Base-by-base conservation (phyloP, 2,797 vertebrate species). In the Rhodeus uyekii region DNA sequence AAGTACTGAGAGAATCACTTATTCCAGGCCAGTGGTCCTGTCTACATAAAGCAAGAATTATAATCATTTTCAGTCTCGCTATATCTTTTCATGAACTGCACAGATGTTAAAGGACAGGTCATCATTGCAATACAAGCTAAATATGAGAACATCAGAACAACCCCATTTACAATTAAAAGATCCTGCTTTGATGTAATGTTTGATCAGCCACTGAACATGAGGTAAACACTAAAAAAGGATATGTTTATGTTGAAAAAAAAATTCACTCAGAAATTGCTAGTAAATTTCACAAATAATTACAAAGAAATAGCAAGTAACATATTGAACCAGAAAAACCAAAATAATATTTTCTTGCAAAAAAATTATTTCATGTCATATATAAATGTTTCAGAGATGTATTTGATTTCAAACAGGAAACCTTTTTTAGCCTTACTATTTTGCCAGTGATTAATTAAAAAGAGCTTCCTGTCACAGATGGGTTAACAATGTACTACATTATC, bases 131-230 rank as follows among this genome's bases (percentile, higher is more conserved):
- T 10, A 9, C 55, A 80, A 27, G 29, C 79, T 44, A 32, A 69
- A 68, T 5, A 38, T 14, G 32, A n/a, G n/a, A 42, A 73, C 44
- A 81, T 81, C 29, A 81, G 29, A 81, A 81, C 58, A 74, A 29
- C 7, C n/a, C 29, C 4, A 10, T 39, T 64, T 63, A n/a, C 46
- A 63, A 39, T 39, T 14, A 65, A 81, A 22, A 4, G 0, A 46
- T 63, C 50, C 22, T 64, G 19, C 32, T 38, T 68, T 73, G 42
- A 73, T 80, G n/a, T 46, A 71, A 18, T 13, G 13, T 67, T 79
- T 79, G 50, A 79, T 58, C 36, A 69, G 38, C 22, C 63, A 55
- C 53, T 78, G 22, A 55, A 55, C 34, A 19, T 53, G n/a, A n/a
- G n/a, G n/a, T n/a, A n/a, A n/a, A 53, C 12, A 7, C 24, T 58